Evolutionary conservation across 1,140 invertebrate genomes (phyloP).

Genomic region (Leguminivora glycinivorella): DNA sequence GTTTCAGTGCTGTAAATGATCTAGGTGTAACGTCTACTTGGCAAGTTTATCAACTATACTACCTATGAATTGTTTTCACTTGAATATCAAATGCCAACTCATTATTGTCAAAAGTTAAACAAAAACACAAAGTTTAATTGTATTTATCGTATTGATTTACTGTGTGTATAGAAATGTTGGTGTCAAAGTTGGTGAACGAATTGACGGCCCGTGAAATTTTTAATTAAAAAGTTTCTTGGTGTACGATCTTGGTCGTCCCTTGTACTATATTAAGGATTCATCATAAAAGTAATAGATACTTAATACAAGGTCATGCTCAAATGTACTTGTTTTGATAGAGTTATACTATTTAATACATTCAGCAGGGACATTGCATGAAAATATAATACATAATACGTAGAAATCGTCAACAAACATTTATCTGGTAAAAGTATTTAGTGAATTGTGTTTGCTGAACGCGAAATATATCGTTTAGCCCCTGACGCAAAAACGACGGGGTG

Average conservation of each 20-base stretch:
- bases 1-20: too few relatives aligned
- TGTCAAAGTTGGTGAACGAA: conserved; percentile 1
- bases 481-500: too few relatives aligned
- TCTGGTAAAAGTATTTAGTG: neutral
- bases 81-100: neutral
- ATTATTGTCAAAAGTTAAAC: conserved; percentile 3
- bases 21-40: too few relatives aligned
- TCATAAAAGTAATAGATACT: neutral
- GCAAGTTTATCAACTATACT: too few relatives aligned
- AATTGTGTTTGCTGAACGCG: conserved; percentile 1
- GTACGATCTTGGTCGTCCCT: neutral
- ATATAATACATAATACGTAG: neutral
- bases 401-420: neutral
- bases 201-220: neutral
- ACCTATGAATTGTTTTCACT: neutral
- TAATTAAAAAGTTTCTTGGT: neutral
- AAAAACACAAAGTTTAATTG: neutral
- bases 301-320: too few relatives aligned
- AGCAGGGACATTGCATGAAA: neutral
- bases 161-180: neutral
- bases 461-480: too few relatives aligned
- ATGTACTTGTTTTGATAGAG: too few relatives aligned
- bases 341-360: neutral
- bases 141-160: neutral
- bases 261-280: neutral